Conservation (phyloP, 2,797 vertebrate species). For the Peromyscus melanophrys region DNA sequence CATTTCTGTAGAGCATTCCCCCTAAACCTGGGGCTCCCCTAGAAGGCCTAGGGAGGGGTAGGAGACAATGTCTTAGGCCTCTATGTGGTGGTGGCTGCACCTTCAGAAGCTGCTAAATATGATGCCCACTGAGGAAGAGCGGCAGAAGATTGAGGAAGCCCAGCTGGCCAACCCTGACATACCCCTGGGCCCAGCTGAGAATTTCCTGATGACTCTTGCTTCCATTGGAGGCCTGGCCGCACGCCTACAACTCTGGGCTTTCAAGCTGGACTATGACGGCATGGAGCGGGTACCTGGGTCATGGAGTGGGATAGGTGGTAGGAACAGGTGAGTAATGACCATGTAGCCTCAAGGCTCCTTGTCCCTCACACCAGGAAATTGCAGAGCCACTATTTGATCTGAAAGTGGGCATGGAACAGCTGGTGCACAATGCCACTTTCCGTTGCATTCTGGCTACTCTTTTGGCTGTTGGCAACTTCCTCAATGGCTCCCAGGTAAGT, state of each 20-base stretch:
- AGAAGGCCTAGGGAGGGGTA: not conserved
- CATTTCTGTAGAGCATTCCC: slow-evolving; percentile 40
- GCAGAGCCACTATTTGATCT: slow-evolving; percentile 97
- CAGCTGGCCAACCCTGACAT: slow-evolving; percentile 95
- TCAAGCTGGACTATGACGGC: slow-evolving; percentile 97
- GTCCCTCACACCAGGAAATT: slow-evolving; percentile 92
- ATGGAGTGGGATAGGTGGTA: not conserved
- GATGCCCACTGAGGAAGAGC: slow-evolving; percentile 98
- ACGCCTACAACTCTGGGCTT: slow-evolving; percentile 98
- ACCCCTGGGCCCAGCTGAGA: slow-evolving; percentile 96
- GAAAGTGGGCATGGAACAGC: slow-evolving; percentile 97
- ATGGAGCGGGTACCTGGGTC: slow-evolving; percentile 94
- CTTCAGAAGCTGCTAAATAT: slow-evolving; percentile 97
- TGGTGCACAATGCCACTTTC: slow-evolving; percentile 96
- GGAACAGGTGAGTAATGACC: not conserved
- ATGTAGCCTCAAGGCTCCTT: slow-evolving; percentile 31
- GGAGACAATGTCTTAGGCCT: slow-evolving; percentile 17
- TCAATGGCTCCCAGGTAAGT: slow-evolving; percentile 95
- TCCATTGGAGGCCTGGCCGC: slow-evolving; percentile 94
- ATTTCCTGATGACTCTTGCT: slow-evolving; percentile 96
- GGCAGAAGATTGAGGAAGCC: slow-evolving; percentile 98
- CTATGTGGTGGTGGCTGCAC: slow-evolving; percentile 59
- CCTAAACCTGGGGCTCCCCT: not conserved
- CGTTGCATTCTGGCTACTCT: slow-evolving; percentile 95
- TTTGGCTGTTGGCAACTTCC: slow-evolving; percentile 97